phyloP scores from a whole-genome alignment of 1,140 invertebrate species.

The Drosophila eugracilis region DNA sequence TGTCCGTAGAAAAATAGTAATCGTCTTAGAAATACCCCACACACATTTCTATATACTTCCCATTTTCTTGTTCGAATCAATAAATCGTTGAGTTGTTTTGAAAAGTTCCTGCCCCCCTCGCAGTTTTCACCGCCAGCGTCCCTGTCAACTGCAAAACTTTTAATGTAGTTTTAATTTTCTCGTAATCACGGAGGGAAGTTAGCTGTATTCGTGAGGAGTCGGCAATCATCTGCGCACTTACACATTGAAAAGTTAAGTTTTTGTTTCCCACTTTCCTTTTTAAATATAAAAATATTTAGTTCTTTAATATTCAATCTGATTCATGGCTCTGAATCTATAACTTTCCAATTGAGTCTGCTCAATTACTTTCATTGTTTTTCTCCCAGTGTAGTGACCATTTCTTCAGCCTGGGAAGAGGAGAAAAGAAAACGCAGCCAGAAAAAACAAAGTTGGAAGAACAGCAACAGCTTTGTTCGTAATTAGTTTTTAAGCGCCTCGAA shows the following conservation, averaged over 20 bases:
- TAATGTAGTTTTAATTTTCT: conserved; percentile 84
- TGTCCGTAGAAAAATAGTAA: conserved; percentile 1
- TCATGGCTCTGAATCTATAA: too few species aligned
- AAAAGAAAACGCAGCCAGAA: conserved; percentile 25
- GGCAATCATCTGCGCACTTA: conserved; percentile 58
- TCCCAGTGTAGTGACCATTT: conserved; percentile 24
- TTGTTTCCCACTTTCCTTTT: too few species aligned
- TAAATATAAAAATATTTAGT: too few species aligned
- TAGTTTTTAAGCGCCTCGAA: conserved; percentile 75
- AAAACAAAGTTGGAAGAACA: conserved; percentile 39
- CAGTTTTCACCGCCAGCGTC: conserved; percentile 9
- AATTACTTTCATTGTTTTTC: not conserved
- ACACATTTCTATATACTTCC: conserved; percentile 22
- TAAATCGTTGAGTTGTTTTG: conserved; percentile 48
- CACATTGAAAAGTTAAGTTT: conserved; percentile 2
- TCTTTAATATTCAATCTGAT: too few species aligned
- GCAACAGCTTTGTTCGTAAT: conserved; percentile 79
- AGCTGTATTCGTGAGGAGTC: conserved; percentile 43
- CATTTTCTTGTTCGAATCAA: conserved; percentile 47
- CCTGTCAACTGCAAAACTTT: conserved; percentile 80
- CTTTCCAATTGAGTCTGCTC: not conserved
- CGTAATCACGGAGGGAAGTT: conserved; percentile 74
- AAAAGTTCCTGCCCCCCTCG: conserved; percentile 14
- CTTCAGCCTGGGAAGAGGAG: conserved; percentile 19
- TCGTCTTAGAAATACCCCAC: not conserved